Evolutionary conservation across 2,888 invertebrate genomes (phyloP), one percentile per base, ranked within the genome.

Genomic region (Rhynchonema sp.): DNA sequence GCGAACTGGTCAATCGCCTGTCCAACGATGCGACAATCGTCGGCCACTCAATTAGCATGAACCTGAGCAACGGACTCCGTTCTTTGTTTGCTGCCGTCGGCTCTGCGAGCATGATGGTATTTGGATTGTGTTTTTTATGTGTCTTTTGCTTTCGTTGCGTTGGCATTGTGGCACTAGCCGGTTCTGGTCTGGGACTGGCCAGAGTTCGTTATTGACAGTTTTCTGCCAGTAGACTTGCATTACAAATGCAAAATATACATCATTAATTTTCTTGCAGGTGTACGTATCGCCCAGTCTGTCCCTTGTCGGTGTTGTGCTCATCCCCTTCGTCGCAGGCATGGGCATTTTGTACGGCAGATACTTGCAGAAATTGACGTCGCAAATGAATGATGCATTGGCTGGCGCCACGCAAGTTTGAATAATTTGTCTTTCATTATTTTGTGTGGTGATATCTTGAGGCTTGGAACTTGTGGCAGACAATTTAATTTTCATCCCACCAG

Each of bases 31-130:
- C 90, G 0, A 83, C 85, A 64, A 77, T 91, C 20, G 87, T 94
- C 2, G 88, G 90, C 17, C 82, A 85, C 61, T 85, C 90, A 52
- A 79, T 94, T 1, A 91, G 90, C 59, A 84, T 83, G 70, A 94
- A 94, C 75, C 81, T 94, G 60, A 90, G 91, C 1, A 92, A 92
- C 77, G 92, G 92, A 0, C 74, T 94, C 28, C 78, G 92, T 55
- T 86, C 89, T 0, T 72, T 82, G 1, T 83, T 87, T 62, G 87
- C 88, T 84, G 85, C 87, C 2, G 74, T 81, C 29, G 85, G 85
- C 55, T 89, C 91, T 1, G 82, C 87, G 46, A 83, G 85, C 29
- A 90, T 94, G 88, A 92, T 92, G 91, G 86, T 87, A 76, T 38
- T n/a, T n/a, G n/a, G n/a, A n/a, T n/a, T n/a, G n/a, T n/a, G n/a